Conservation (phyloP, 2,888 invertebrate species). For the Balanococcus diminutus region DNA sequence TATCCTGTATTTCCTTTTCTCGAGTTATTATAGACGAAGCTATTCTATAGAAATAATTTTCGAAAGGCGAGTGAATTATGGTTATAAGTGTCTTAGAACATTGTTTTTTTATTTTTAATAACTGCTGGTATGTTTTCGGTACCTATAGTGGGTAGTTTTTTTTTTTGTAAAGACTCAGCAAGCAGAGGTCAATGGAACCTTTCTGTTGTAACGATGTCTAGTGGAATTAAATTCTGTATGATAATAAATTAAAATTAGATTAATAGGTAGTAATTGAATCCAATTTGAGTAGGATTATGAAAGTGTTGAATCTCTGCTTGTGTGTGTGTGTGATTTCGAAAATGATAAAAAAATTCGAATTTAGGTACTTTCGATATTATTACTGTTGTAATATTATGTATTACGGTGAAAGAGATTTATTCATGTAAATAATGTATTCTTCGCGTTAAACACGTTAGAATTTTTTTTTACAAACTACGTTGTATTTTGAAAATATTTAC, state of each 20-base stretch:
- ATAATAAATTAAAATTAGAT: neutral
- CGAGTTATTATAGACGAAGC: no score
- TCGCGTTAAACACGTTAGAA: neutral
- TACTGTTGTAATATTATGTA: neutral
- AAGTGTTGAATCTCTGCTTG: neutral
- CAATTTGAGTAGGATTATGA: no score
- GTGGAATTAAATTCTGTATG: neutral
- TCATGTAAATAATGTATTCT: neutral
- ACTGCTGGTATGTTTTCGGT: neutral
- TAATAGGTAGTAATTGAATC: neutral
- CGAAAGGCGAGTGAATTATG: neutral
- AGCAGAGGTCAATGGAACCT: neutral
- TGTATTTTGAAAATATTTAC: neutral
- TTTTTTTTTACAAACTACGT: neutral
- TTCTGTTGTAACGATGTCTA: no score
- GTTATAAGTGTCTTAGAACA: neutral
- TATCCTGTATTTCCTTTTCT: neutral
- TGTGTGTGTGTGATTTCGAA: no score
- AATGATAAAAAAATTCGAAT: no score
- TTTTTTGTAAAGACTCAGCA: neutral
- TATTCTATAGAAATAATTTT: neutral
- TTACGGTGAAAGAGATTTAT: neutral
- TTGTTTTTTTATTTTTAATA: neutral
- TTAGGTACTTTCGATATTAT: neutral
- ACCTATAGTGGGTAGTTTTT: no score